Base-by-base conservation (phyloP, 2,888 invertebrate genomes). In the Ceratothoa steindachneri region DNA sequence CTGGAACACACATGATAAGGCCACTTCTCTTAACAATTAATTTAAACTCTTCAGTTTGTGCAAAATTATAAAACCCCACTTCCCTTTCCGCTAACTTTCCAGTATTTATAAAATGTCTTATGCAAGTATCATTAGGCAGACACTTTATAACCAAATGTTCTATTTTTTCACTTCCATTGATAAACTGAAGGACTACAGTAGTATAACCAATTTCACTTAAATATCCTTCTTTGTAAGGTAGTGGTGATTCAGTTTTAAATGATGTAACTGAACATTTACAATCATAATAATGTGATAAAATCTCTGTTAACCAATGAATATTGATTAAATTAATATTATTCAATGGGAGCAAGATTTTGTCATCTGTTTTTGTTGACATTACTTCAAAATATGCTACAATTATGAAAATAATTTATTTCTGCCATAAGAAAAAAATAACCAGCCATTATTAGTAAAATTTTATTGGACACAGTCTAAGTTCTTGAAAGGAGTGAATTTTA, bases 171-270 rank as follows among this genome's bases (percentile, higher is more conserved):
- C 2, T 68, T 30, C 24, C 66, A 5, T 66, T 27, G 27, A 28
- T 31, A 0, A 9, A 9, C 15, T 51, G 52, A 29, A 67, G 67
- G 7, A 9, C 22, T 60, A 65, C 66, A 19, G 29, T 30, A n/a
- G 72, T 30, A 64, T 74, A 74, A 28, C 67, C 74, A 28, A 77
- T 74, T 19, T 74, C 74, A 31, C 74, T 74, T 28, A 72, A 28
- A 30, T 41, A 77, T 4, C 77, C 77, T 65, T 41, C 51, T 29
- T 12, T 70, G 3, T 29, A 60, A n/a, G 51, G 52, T 53, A n/a
- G n/a, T n/a, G 70, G 67, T n/a, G 60, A 7, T 12, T 70, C 69
- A 4, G 64, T 30, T 22, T 51, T 66, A 55, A 60, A 77, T 5
- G 72, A 67, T 15, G 30, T n/a, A 24, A 74, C n/a, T 2, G n/a